Evolutionary conservation across 2,888 invertebrate genomes (phyloP), one percentile per base, ranked within the genome.

Genomic region (Leptopilina myrica): DNA sequence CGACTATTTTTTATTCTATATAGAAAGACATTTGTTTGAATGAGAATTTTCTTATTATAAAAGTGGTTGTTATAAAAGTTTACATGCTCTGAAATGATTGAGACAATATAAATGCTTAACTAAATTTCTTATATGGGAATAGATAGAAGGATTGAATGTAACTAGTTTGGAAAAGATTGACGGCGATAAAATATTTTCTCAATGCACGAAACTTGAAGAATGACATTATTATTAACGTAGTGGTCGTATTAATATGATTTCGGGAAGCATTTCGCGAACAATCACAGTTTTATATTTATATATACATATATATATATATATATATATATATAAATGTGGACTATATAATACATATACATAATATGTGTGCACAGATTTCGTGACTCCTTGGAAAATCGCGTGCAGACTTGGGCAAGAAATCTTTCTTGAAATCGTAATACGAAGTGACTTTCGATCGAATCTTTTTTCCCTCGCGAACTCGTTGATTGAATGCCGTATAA

Each of bases 361-460:
- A 20, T 33, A 5, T 33, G 2, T 33, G 3, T 2, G 5, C 33
- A 11, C 12, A 49, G 9, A 73, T 73, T 59, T 73, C 73, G 73
- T 73, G 73, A 73, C 73, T 73, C n/a, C 20, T 49, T 49, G 9
- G 73, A 2, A 59, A 73, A 73, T 73, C 56, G 73, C 73, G 73
- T 73, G 73, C 56, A 73, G 73, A 73, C 73, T 56, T 1, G 73
- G 73, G 73, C 5, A 73, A 73, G 73, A 73, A 73, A 73, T 73
- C 73, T 73, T 73, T 73, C 40, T 56, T 73, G 73, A 73, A 73
- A 73, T 73, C 73, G 56, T 73, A 73, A 73, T 73, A 73, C 73
- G 73, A 73, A 59, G 73, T 73, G 73, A 73, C 56, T 73, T 73
- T 73, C 73, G 73, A 73, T 73, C 73, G 56, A 73, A 73, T 73